Conservation (phyloP, 2,888 invertebrate species). For the Zhengitettix transpicula region DNA sequence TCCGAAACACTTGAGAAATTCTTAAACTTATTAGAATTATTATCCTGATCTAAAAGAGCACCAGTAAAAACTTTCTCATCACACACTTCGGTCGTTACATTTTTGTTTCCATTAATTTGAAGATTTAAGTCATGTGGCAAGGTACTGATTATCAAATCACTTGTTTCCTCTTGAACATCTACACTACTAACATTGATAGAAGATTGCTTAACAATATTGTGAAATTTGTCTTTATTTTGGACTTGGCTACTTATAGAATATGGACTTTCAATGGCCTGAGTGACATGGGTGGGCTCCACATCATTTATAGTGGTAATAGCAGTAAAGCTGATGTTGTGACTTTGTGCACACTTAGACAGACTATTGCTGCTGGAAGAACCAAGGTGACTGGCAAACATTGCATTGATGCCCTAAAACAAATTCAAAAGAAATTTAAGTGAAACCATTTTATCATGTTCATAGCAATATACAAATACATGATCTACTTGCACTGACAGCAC, state of each 20-base stretch:
- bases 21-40: slow-evolving; percentile 13
- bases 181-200: slow-evolving; percentile 9
- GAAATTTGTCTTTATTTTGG: background rate
- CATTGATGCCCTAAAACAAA: slow-evolving; percentile 17
- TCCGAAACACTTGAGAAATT: slow-evolving; percentile 1
- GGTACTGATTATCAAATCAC: background rate
- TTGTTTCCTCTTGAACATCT: background rate
- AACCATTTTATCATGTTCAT: background rate
- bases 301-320: background rate
- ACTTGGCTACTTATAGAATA: slow-evolving; percentile 8
- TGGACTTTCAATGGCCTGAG: slow-evolving; percentile 13
- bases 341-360: slow-evolving; percentile 15
- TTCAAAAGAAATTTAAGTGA: background rate
- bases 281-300: slow-evolving; percentile 10
- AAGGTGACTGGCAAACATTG: slow-evolving; percentile 17
- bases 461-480: too few species aligned
- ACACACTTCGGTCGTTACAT: slow-evolving; percentile 19
- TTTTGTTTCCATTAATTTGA: background rate
- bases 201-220: slow-evolving; percentile 9
- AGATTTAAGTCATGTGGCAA: background rate
- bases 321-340: slow-evolving; percentile 19
- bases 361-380: slow-evolving; percentile 19
- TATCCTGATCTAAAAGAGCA: slow-evolving; percentile 33
- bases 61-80: slow-evolving; percentile 19
- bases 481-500: too few species aligned